Conservation (phyloP, 2,888 invertebrate genomes). For the Polymixis lichenea region DNA sequence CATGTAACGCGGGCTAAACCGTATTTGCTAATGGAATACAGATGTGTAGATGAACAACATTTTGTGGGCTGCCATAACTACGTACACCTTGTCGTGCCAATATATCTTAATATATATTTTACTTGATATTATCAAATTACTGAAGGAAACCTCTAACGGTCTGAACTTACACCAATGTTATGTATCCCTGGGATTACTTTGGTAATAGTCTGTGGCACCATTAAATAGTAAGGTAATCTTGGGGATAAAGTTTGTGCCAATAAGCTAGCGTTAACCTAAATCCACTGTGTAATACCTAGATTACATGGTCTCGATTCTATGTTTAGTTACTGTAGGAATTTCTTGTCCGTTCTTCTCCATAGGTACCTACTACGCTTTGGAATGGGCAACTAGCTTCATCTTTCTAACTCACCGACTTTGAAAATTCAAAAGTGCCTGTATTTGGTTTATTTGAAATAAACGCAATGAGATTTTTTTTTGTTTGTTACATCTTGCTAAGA, state of each 20-base stretch:
- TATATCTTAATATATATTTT: constrained; percentile 53
- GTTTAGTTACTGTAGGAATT: neutral
- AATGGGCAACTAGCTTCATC: no score
- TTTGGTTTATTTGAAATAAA: no score
- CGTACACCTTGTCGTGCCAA: constrained; percentile 70
- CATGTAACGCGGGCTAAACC: constrained; percentile 80
- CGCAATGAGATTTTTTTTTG: no score
- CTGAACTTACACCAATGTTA: constrained; percentile 31
- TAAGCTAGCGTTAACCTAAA: constrained; percentile 11
- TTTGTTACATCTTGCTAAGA: neutral
- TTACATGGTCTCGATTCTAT: neutral
- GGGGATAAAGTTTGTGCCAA: constrained; percentile 8
- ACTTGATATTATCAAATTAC: constrained; percentile 62
- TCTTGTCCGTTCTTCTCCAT: no score
- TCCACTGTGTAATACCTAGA: constrained; percentile 18
- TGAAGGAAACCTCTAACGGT: constrained; percentile 35
- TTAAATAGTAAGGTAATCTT: constrained; percentile 37
- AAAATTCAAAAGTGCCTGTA: no score
- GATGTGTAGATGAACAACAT: constrained; percentile 86
- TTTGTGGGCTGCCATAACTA: constrained; percentile 81
- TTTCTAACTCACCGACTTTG: no score
- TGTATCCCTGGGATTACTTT: constrained; percentile 43
- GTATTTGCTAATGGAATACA: constrained; percentile 89
- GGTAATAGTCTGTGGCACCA: constrained; percentile 14
- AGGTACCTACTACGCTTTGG: no score